Conservation (phyloP, 2,888 invertebrate species). For the Tenthredo notha region DNA sequence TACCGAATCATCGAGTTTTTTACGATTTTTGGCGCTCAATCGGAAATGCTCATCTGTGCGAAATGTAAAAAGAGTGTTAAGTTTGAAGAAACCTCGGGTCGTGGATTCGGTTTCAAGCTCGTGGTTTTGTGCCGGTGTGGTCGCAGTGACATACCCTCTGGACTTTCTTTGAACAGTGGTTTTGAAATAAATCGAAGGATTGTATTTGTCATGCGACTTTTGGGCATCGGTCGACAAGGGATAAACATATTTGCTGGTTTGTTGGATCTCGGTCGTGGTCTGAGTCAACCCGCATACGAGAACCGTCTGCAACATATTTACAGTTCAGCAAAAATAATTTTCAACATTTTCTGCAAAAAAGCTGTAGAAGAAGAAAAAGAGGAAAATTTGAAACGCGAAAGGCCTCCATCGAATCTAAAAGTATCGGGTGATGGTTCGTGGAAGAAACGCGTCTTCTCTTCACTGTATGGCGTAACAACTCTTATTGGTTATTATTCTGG, state of each 20-base stretch:
- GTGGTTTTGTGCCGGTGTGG: too few relatives aligned
- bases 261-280: slow-evolving; percentile 56
- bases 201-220: slow-evolving; percentile 60
- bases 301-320: slow-evolving; percentile 25
- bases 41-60: too few relatives aligned
- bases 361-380: slow-evolving; percentile 55
- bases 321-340: slow-evolving; percentile 33
- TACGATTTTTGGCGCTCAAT: too few relatives aligned
- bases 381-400: slow-evolving; percentile 53
- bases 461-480: slow-evolving; percentile 35
- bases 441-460: slow-evolving; percentile 40
- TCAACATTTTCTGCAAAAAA: slow-evolving; percentile 52
- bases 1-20: too few relatives aligned
- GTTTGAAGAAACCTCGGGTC: too few relatives aligned
- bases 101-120: too few relatives aligned
- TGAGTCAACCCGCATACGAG: slow-evolving; percentile 49
- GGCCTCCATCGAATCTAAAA: slow-evolving; percentile 24
- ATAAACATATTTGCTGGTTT: slow-evolving; percentile 60
- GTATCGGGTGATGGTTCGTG: slow-evolving; percentile 49
- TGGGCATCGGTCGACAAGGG: slow-evolving; percentile 59
- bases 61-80: too few relatives aligned
- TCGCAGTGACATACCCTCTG: slow-evolving; percentile 50
- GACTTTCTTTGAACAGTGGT: slow-evolving; percentile 55
- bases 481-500: too few relatives aligned
- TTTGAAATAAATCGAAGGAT: slow-evolving; percentile 61